Conservation (phyloP, 92 coral and sea anemone species). For the Heliopora coerulea region DNA sequence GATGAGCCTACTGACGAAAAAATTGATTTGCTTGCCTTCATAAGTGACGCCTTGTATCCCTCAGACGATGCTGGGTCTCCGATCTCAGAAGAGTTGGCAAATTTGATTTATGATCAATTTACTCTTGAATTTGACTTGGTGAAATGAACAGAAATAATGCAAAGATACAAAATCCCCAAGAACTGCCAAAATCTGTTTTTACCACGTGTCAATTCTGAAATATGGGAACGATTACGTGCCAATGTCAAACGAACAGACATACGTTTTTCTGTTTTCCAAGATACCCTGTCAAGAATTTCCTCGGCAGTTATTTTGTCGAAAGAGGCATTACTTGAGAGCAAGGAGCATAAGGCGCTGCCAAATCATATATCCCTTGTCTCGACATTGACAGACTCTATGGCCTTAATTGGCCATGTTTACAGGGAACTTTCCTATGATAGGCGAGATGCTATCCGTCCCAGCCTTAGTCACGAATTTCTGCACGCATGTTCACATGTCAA, state of each 20-base stretch:
- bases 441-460: background rate
- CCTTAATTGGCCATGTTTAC: background rate
- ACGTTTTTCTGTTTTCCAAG: background rate
- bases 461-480: background rate
- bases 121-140: constrained; percentile 32
- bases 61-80: constrained; percentile 35
- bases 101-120: constrained; percentile 27
- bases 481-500: background rate
- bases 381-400: too few species aligned
- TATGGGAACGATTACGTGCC: constrained; percentile 37
- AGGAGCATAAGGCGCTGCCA: too few species aligned
- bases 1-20: background rate
- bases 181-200: background rate
- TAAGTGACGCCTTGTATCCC: constrained; percentile 12
- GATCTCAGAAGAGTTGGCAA: constrained; percentile 15
- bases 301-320: too few species aligned
- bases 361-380: too few species aligned
- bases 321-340: background rate
- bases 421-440: background rate
- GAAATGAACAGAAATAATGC: constrained; percentile 38
- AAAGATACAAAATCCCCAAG: constrained; percentile 1
- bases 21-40: constrained; percentile 24
- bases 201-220: constrained; percentile 9
- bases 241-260: constrained; percentile 2
- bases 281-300: background rate